Evolutionary conservation across 2,797 vertebrate species (phyloP), one percentile per base, ranked within the genome.

Genomic region (Urophycis tenuis): DNA sequence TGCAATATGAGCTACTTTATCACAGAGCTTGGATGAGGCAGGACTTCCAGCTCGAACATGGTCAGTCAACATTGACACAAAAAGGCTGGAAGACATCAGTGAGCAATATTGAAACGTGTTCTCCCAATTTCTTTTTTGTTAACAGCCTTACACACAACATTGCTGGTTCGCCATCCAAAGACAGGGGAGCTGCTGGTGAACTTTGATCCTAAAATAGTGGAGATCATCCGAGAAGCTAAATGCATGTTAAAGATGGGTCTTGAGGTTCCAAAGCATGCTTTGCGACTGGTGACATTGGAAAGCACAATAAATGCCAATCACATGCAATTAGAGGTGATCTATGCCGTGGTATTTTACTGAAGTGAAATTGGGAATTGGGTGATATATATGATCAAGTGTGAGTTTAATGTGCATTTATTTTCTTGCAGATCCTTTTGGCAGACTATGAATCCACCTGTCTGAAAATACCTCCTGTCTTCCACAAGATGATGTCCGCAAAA

Each of bases 161-260:
- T 95, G 81, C 85, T 95, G 81, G 90, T 91, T 60, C 88, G 86
- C 36, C 90, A 95, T 83, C 92, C 92, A 79, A 85, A 85, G 78
- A 92, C 92, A 2, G 90, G 89, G 74, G 93, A 92, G 84, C 75
- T 94, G 3, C 12, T 94, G 15, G 88, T 94, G 78, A 95, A 95
- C 89, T 94, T 95, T 85, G 93, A 95, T 82, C 90, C 93, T 36
- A 92, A 94, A 75, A 90, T 96, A 83, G 80, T 81, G 73, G 94
- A 95, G 82, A 81, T 93, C 69, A 86, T 94, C 30, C 84, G 81
- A 74, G 95, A 95, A 81, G 91, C 93, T 0, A 95, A 94, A 81
- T 93, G 91, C 81, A 92, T 96, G 92, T 45, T 93, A 60, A 94
- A 92, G 80, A 82, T 95, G 91, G 93, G 89, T 32, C 81, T 96